Conservation (phyloP, 2,113 vertebrate genomes). For the Scartelaos histophorus region DNA sequence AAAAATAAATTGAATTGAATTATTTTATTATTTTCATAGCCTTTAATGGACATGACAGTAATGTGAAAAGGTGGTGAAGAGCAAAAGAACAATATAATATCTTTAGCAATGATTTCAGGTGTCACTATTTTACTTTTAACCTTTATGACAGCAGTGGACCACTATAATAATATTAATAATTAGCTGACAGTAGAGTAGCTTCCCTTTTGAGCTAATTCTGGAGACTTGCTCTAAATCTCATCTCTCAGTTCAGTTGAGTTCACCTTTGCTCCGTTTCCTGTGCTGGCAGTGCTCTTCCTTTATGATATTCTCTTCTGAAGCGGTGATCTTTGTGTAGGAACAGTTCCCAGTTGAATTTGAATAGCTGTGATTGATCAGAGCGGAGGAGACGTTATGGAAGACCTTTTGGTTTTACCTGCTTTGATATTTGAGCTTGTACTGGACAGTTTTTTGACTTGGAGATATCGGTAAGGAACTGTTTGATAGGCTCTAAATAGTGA, state of each 20-base stretch:
- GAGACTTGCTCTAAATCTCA: neutral
- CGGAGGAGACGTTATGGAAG: constrained; percentile 52
- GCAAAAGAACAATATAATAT: too few species aligned
- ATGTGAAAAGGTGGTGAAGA: too few species aligned
- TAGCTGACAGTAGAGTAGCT: too few species aligned
- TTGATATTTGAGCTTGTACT: constrained; percentile 53
- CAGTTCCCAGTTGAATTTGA: constrained; percentile 50
- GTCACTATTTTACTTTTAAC: neutral
- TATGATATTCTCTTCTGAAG: constrained; percentile 46
- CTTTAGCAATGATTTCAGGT: neutral
- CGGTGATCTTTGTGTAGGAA: constrained; percentile 49
- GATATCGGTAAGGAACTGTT: constrained; percentile 33
- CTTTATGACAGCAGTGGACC: too few species aligned
- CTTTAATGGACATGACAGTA: neutral
- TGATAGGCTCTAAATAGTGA: constrained; percentile 40
- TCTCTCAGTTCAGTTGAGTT: constrained; percentile 17
- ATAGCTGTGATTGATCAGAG: constrained; percentile 55
- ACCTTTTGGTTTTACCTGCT: constrained; percentile 46
- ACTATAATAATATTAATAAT: too few species aligned
- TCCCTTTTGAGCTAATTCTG: neutral
- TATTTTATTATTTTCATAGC: too few species aligned
- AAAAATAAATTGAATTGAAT: too few species aligned
- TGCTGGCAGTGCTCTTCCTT: constrained; percentile 37
- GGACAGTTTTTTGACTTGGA: constrained; percentile 58
- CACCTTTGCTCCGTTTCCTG: constrained; percentile 14